Base-by-base conservation (phyloP, 2,797 vertebrate genomes). In the Arctocebus calabarensis region DNA sequence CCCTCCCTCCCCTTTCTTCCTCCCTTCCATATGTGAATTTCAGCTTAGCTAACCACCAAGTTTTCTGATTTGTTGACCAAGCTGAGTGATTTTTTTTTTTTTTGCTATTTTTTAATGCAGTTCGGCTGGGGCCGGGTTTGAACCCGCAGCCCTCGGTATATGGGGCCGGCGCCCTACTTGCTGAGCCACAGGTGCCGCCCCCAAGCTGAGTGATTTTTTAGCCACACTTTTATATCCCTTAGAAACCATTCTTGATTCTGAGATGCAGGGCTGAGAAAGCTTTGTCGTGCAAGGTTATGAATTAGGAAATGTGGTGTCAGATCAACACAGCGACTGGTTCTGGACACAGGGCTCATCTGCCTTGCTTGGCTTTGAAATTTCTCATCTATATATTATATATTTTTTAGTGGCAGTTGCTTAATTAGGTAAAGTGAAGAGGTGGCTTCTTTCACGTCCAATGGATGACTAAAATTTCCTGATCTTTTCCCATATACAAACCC, bases 181-280 rank as follows among this genome's bases (percentile, higher is more conserved):
- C 40, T 40, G 40, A 40, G 40, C 40, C 40, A 40, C 5, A 40
- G 40, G 40, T 40, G 40, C 40, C 40, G 5, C 40, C 40, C 40
- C 43, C 25, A 32, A 1, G 14, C 59, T 2, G 48, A 84, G 27
- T 48, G 22, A 32, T 73, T 71, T 71, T 62, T 43, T 22, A 64
- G 27, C 59, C 17, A 27, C 3, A 0, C 1, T 3, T 3, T 11
- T 22, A 4, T 14, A 11, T 11, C 52, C 40, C 62, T 37, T 23
- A 23, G 8, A n/a, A 71, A 19, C 64, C 16, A 23, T 70, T 17
- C 22, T 82, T 6, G 13, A 32, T 27, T 43, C 34, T n/a, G 11
- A 73, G 64, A 16, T 79, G 45, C 0, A 4, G 9, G 55, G 62
- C 32, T 70, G 23, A 8, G 37, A 45, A 13, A 32, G 32, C 55